These are phyloP conservation scores for Melinaea menophilus DNA, from an alignment of 2,888 invertebrate species.

Conservation along the genomic window DNA sequence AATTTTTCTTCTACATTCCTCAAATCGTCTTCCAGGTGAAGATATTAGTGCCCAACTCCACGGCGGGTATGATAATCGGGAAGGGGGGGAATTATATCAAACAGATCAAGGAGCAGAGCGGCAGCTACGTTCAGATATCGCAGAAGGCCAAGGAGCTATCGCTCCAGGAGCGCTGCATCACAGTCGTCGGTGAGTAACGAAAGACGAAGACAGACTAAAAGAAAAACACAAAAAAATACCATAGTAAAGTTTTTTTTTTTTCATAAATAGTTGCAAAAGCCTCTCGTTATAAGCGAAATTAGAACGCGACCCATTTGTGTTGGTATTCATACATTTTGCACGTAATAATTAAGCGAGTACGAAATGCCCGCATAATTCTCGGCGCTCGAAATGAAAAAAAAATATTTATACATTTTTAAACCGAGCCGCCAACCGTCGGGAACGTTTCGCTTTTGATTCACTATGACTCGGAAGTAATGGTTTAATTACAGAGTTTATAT, in stretches of 20 bases:
- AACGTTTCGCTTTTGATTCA: too few relatives aligned
- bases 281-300: conserved; percentile 19
- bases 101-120: conserved; percentile 95
- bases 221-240: not conserved
- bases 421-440: too few relatives aligned
- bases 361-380: conserved; percentile 19
- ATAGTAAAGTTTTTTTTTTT: not conserved
- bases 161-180: conserved; percentile 95
- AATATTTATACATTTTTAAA: not conserved
- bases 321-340: conserved; percentile 22
- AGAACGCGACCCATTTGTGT: conserved; percentile 26
- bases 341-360: conserved; percentile 22
- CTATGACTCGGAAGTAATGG: too few relatives aligned
- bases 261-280: conserved; percentile 14
- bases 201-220: not conserved
- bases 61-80: conserved; percentile 98
- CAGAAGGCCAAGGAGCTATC: conserved; percentile 97
- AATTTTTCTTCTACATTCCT: not conserved
- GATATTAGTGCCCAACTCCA: conserved; percentile 96
- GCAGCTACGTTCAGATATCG: conserved; percentile 97
- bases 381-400: not conserved
- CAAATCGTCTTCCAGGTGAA: conserved; percentile 79
- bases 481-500: too few relatives aligned
- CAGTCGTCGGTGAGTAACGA: conserved; percentile 86
- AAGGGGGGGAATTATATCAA: conserved; percentile 98